Base-by-base conservation (phyloP, 2,888 invertebrate species). In the Azorinus chamasolen region DNA sequence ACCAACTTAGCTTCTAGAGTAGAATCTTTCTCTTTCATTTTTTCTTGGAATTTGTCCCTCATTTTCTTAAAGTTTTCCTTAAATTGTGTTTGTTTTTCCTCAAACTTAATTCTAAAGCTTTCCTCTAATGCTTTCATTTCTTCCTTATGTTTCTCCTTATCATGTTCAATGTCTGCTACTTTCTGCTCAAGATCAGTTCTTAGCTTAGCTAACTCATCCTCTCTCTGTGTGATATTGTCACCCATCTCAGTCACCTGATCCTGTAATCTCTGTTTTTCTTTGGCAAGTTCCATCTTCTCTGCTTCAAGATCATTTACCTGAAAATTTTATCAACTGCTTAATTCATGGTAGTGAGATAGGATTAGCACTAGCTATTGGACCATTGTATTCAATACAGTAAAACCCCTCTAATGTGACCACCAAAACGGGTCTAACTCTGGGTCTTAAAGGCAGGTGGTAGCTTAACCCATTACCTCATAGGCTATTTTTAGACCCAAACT, bases 41-140 rank as follows among this genome's bases (percentile, higher is more conserved):
- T 88, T 8, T 86, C 84, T 61, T 90, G 84, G 72, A 88, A 89
- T 37, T 81, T 77, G 25, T 88, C 88, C 68, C 89, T 89, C 70
- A 91, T 65, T 76, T 88, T 88, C 12, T 69, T 74, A 62, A 90
- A 83, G 16, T 79, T 87, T 18, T 89, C 89, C 64, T 91, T 91
- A 63, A 83, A 87, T 48, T 88, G 84, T 22, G 75, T 73, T 68
- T 90, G 88, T 55, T 88, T 87, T 57, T 89, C 87, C 54, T 89
- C 86, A 65, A 90, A 85, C 65, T 88, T 75, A 45, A 80, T 80
- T 71, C 83, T 86, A 70, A 89, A 86, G 55, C 85, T 81, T 27
- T 85, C 81, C 48, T 77, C 85, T 74, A 76, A 86, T 78, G 53
- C 84, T 75, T 50, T 85, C 77, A 59, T 85, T 16, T 75, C 79